These are phyloP conservation scores for Podarcis raffonei DNA, from an alignment of 2,113 vertebrate species.

Conservation along the genomic window DNA sequence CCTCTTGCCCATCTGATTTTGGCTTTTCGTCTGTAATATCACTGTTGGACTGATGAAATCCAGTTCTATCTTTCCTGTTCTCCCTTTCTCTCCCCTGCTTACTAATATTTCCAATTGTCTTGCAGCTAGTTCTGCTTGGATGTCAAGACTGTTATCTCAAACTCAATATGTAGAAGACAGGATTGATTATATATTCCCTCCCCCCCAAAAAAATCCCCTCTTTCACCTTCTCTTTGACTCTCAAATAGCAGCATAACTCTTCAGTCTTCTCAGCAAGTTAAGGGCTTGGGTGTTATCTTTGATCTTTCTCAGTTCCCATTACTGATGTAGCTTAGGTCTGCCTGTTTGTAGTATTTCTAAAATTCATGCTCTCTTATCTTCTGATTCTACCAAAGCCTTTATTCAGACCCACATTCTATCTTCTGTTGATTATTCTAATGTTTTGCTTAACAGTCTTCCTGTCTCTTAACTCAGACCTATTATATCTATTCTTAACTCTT, in stretches of 20 bases:
- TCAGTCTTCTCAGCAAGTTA: not conserved
- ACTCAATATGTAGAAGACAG: not conserved
- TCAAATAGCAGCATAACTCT: not conserved
- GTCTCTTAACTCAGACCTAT: not conserved
- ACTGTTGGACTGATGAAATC: not conserved
- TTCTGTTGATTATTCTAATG: not conserved
- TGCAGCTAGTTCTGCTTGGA: not conserved
- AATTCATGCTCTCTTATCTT: slow-evolving; percentile 8
- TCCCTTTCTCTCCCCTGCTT: not conserved
- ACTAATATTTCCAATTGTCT: not conserved
- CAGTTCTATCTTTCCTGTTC: not conserved
- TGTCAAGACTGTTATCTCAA: not conserved
- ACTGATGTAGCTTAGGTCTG: not conserved
- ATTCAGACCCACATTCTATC: not conserved
- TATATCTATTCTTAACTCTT: not conserved
- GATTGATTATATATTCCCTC: not conserved
- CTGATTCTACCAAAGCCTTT: not conserved
- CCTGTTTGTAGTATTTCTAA: not conserved
- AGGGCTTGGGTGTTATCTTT: not conserved
- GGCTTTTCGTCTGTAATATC: not conserved
- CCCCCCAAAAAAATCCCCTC: not conserved
- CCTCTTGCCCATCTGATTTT: not conserved
- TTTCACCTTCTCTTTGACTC: not conserved
- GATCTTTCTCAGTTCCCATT: slow-evolving; percentile 3
- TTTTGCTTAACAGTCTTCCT: not conserved